Evolutionary conservation across 2,888 invertebrate genomes (phyloP).

Genomic region (Drosophila recens): DNA sequence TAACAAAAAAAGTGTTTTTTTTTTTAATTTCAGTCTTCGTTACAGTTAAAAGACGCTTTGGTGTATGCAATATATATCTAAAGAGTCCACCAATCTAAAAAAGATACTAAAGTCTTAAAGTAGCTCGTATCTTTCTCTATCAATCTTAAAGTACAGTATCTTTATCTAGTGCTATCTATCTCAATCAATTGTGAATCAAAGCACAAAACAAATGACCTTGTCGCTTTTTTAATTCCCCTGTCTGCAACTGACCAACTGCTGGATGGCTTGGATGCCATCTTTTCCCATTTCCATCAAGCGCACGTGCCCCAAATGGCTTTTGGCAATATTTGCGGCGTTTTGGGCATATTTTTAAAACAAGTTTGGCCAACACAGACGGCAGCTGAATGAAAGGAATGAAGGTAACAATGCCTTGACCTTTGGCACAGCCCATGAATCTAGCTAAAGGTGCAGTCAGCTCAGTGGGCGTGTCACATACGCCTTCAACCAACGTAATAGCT

Average conservation of each 20-base stretch:
- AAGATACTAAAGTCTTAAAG: neutral
- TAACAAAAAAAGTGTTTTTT: no score
- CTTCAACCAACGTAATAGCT: slow-evolving; percentile 53
- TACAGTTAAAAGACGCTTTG: no score
- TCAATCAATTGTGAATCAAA: slow-evolving; percentile 23
- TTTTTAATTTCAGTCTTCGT: no score
- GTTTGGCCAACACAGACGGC: slow-evolving; percentile 34
- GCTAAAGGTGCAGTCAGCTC: slow-evolving; percentile 27
- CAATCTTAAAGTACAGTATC: slow-evolving; percentile 12
- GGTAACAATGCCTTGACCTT: slow-evolving; percentile 63
- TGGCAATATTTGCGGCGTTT: slow-evolving; percentile 52
- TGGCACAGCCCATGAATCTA: slow-evolving; percentile 53
- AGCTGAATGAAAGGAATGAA: slow-evolving; percentile 32
- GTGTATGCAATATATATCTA: no score
- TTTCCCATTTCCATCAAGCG: slow-evolving; percentile 5
- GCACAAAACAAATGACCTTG: slow-evolving; percentile 37
- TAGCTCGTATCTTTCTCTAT: neutral
- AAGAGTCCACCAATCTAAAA: neutral
- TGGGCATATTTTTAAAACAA: slow-evolving; percentile 60
- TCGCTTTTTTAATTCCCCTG: slow-evolving; percentile 7
- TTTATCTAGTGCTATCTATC: slow-evolving; percentile 22
- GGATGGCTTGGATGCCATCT: neutral
- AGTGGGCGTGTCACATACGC: slow-evolving; percentile 53
- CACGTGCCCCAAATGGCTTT: slow-evolving; percentile 56
- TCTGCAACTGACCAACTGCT: slow-evolving; percentile 24